Conservation (phyloP, 2,888 invertebrate species). For the Sussaba pulchella region DNA sequence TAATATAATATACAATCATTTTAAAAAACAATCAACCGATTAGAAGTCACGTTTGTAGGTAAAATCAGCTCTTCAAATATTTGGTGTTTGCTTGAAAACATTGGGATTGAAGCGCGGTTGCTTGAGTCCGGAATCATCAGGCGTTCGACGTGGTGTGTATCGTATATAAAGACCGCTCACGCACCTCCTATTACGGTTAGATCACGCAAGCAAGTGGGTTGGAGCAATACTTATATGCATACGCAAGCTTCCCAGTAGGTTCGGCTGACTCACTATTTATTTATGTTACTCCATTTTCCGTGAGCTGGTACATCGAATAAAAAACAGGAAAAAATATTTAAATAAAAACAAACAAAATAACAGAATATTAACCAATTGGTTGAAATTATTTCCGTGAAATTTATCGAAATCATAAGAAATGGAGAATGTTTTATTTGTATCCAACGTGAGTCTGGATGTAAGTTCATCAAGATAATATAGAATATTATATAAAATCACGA, state of each 20-base stretch:
- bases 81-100: no score
- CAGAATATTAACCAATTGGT: background rate
- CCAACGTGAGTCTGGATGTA: no score
- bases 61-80: no score
- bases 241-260: constrained; percentile 37
- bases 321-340: background rate
- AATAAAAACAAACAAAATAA: background rate
- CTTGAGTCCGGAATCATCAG: constrained; percentile 23
- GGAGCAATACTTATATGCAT: constrained; percentile 39
- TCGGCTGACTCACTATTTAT: constrained; percentile 61
- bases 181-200: constrained; percentile 78
- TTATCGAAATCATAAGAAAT: constrained; percentile 1
- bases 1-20: no score
- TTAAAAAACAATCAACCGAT: no score
- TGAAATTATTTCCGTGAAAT: no score
- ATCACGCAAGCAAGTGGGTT: constrained; percentile 71
- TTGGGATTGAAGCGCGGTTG: background rate
- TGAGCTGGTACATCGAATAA: constrained; percentile 25
- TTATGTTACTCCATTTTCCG: constrained; percentile 45
- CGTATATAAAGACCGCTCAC: constrained; percentile 70
- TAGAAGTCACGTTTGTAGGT: no score
- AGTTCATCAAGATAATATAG: no score
- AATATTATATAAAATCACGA: no score
- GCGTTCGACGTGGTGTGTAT: constrained; percentile 22
- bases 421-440: no score